Evolutionary conservation across 2,113 vertebrate species (phyloP).

Genomic region (Callaeas wilsoni): DNA sequence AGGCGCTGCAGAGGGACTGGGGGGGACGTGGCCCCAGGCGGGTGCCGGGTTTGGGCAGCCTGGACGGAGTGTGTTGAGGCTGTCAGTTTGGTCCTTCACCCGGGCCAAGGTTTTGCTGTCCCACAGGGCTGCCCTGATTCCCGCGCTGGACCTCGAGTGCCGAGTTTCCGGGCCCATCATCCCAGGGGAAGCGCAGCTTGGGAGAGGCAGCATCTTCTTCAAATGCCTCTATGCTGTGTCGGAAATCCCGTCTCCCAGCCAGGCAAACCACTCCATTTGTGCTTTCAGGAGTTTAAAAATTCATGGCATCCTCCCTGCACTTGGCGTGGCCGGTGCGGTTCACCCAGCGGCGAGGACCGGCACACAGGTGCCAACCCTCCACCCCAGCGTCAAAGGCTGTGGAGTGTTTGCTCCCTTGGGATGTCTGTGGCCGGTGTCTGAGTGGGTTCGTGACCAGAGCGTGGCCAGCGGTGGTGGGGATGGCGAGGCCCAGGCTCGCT

Average conservation of each 20-base stretch:
- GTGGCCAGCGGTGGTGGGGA: not conserved
- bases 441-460: not conserved
- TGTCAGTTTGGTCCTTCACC: not conserved
- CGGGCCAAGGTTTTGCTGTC: not conserved
- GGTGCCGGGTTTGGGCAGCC: not conserved
- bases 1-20: not conserved
- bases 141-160: fast-evolving
- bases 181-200: not conserved
- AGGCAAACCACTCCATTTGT: conserved; percentile 40
- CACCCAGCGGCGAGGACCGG: not conserved
- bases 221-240: conserved; percentile 21
- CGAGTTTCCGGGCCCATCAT: fast-evolving
- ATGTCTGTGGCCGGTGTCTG: fast-evolving
- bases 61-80: fast-evolving
- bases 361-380: not conserved
- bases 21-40: fast-evolving
- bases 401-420: not conserved
- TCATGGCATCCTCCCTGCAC: conserved; percentile 43
- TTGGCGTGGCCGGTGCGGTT: not conserved
- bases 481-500: not conserved
- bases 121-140: not conserved
- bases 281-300: conserved; percentile 66
- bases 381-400: fast-evolving
- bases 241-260: conserved; percentile 49
- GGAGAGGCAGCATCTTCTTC: not conserved